Base-by-base conservation (phyloP, 2,113 vertebrate genomes). In the Caretta caretta region DNA sequence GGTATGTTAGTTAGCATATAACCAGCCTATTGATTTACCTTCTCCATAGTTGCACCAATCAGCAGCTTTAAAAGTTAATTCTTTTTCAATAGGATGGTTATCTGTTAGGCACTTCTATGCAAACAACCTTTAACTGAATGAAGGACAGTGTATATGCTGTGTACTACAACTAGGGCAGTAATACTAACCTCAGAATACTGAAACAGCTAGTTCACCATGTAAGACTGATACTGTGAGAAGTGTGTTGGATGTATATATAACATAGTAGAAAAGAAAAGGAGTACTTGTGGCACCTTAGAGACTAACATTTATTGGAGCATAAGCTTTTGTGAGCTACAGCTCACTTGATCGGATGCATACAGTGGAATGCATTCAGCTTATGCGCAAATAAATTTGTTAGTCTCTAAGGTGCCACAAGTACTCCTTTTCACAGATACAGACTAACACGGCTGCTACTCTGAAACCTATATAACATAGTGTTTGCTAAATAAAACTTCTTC, bases 401-500 rank as follows among this genome's bases (percentile, higher is more conserved):
- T 42, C 42, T 42, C 2, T 42, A 42, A 42, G 42, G 42, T 42
- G 42, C 42, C 42, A 42, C 42, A 42, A 42, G 42, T 42, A 42
- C 42, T 42, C 42, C 42, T 42, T 42, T 42, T 42, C 42, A 5
- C 42, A 5, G 42, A 42, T 42, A 5, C 42, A 42, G 42, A 42
- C 42, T 42, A 42, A 42, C 42, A 42, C 42, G 42, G 42, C 42
- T 42, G 42, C 42, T 42, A 42, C 42, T 42, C 42, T 42, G 42
- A 42, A 42, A 42, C 42, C 42, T 42, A 5, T 42, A 85, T 87
- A 9, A 11, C 54, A 29, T 3, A 42, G 87, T 91, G 80, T 96
- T 94, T 96, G 80, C 72, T n/a, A 90, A 27, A 14, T 93, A 50
- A 35, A 29, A 85, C 24, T 48, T 48, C 78, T 93, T 82, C 83